Conservation (phyloP, 1,140 invertebrate species). For the Pantala flavescens region DNA sequence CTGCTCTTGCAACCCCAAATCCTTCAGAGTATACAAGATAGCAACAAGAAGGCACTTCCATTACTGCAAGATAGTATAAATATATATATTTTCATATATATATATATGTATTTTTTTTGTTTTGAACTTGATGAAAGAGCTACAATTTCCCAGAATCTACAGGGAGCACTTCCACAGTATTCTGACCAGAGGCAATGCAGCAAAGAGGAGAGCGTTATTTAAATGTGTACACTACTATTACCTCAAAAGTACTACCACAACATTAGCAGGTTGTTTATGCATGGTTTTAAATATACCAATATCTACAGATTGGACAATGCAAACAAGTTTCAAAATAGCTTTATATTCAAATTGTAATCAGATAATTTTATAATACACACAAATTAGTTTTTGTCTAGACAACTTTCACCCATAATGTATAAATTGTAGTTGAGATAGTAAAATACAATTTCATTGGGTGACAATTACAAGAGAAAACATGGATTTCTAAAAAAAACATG, state of each 20-base stretch:
- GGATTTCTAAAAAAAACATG: slow-evolving; percentile 5
- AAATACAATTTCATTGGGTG: slow-evolving; percentile 3
- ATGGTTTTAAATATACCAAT: slow-evolving; percentile 13
- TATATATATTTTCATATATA: slow-evolving; percentile 4
- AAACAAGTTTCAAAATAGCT: slow-evolving; percentile 10
- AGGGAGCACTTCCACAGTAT: slow-evolving; percentile 14
- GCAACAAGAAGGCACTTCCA: slow-evolving; percentile 7
- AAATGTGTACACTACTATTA: slow-evolving; percentile 14
- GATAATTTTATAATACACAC: slow-evolving; percentile 10
- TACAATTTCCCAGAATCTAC: slow-evolving; percentile 11
- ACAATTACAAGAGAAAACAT: slow-evolving; percentile 10
- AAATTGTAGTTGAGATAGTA: slow-evolving; percentile 3
- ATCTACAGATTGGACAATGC: slow-evolving; percentile 11
- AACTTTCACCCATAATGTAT: slow-evolving; percentile 10
- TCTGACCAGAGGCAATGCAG: slow-evolving; percentile 14
- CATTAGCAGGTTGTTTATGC: slow-evolving; percentile 9
- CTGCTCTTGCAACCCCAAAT: slow-evolving; percentile 4
- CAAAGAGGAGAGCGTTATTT: slow-evolving; percentile 13
- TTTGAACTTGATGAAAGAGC: slow-evolving; percentile 4
- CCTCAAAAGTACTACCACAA: slow-evolving; percentile 12
- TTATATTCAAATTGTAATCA: slow-evolving; percentile 1
- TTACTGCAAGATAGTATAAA: slow-evolving; percentile 10
- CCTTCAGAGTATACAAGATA: slow-evolving; percentile 9
- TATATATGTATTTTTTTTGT: neutral
- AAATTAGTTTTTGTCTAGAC: neutral